These are phyloP conservation scores for Pyrrhia umbra DNA, from an alignment of 2,888 invertebrate genomes.

Conservation along the genomic window DNA sequence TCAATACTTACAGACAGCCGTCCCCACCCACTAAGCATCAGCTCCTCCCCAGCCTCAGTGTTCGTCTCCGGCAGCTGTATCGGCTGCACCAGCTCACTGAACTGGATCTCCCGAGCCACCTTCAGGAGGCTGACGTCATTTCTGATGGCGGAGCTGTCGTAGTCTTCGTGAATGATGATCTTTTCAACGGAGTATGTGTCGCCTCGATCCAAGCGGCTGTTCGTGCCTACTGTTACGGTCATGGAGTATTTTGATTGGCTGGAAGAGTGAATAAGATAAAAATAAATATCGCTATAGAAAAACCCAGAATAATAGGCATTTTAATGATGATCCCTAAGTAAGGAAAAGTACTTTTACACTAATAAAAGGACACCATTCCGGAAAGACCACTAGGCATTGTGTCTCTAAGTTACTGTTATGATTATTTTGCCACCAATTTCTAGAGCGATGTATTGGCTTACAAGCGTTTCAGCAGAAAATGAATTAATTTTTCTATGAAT, in stretches of 20 bases:
- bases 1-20: conserved; percentile 77
- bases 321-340: too few species aligned
- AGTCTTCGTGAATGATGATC: conserved; percentile 83
- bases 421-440: too few species aligned
- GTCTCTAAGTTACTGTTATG: too few species aligned
- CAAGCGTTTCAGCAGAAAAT: too few species aligned
- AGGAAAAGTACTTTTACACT: too few species aligned
- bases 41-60: conserved; percentile 73
- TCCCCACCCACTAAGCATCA: conserved; percentile 87
- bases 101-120: conserved; percentile 73
- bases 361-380: too few species aligned
- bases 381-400: too few species aligned
- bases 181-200: conserved; percentile 74
- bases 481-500: too few species aligned
- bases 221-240: conserved; percentile 85
- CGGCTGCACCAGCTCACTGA: conserved; percentile 76
- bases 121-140: conserved; percentile 87
- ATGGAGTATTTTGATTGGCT: conserved; percentile 65
- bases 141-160: conserved; percentile 71
- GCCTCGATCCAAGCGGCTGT: conserved; percentile 82
- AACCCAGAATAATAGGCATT: too few species aligned
- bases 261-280: too few species aligned
- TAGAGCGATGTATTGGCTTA: too few species aligned
- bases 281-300: too few species aligned
- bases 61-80: conserved; percentile 75